A percentile compares a stretch with the other conserved stretches of the same genome.
phyloP scores from a whole-genome alignment of 2,888 invertebrate species.

The Allygus modestus region DNA sequence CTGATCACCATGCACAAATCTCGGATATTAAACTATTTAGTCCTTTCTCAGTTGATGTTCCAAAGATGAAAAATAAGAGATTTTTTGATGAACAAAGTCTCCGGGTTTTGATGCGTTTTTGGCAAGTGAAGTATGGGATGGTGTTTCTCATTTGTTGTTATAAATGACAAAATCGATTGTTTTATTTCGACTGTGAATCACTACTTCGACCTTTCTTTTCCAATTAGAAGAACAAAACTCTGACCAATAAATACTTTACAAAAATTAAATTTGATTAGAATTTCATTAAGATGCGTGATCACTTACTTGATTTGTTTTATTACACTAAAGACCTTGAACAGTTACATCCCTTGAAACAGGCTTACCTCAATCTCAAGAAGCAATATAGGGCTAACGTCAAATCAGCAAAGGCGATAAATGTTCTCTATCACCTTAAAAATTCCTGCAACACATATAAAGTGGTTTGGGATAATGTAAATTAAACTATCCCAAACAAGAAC shows the following conservation, averaged over 20 bases:
- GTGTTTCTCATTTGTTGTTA: not conserved
- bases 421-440: not conserved
- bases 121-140: not conserved
- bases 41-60: not conserved
- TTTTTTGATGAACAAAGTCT: not conserved
- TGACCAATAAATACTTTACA: not conserved
- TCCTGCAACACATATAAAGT: not conserved
- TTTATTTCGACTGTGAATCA: not conserved
- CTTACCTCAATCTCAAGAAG: not conserved
- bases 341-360: not conserved
- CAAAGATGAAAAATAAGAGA: not conserved
- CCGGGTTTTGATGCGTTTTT: not conserved
- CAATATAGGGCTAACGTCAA: not conserved
- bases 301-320: not conserved
- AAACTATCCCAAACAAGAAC: constrained; percentile 8
- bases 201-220: not conserved
- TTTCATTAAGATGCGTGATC: not conserved
- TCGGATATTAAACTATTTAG: not conserved
- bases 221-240: not conserved
- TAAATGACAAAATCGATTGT: not conserved
- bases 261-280: not conserved
- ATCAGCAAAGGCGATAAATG: not conserved
- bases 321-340: not conserved
- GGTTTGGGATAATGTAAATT: not conserved
- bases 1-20: not conserved